Base-by-base conservation (phyloP, 2,113 vertebrate genomes). In the Sinocyclocheilus anophthalmus region DNA sequence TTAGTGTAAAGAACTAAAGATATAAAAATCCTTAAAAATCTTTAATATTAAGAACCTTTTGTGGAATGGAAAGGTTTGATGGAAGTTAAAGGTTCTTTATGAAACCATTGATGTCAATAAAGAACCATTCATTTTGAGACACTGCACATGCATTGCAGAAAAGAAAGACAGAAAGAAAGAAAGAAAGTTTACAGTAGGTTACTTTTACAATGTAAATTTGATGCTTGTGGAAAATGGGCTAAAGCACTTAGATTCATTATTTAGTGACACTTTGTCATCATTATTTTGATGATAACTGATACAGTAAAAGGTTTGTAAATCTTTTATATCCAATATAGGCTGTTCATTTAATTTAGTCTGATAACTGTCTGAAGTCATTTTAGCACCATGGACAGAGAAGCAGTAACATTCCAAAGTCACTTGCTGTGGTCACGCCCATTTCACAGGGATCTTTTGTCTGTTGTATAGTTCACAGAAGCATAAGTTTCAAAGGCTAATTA, bases 381-480 rank as follows among this genome's bases (percentile, higher is more conserved):
- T 95, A 96, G 96, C 88, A 96, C 96, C 95, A 85, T 59, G 94
- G 96, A 96, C 94, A 96, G 95, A 90, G 92, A 82, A 75, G 48
- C 10, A 12, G 12, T 63, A 42, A 80, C 55, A 42, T n/a, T 22
- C 39, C 8, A 39, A 45, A 78, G 8, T 59, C 26, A 53, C 13
- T 7, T 14, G 14, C 75, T 78, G 30, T 37, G 37, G 59, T 48
- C 72, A 70, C 61, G 16, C 82, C 82, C 70, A 63, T 81, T 45
- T 45, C 57, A 39, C 39, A 4, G 0, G 33, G 13, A 26, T 59
- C 57, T 81, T 81, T 81, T 81, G 78, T 81, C n/a, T 24, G 37
- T 13, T 26, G 55, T 26, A 1, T 65, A 6, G 12, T 42, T n/a
- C 24, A 81, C 57, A 57, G 5, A 59, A 33, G 7, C 42, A 18